Evolutionary conservation across 1,140 invertebrate species (phyloP).

Genomic region (Calephelis virginiensis): DNA sequence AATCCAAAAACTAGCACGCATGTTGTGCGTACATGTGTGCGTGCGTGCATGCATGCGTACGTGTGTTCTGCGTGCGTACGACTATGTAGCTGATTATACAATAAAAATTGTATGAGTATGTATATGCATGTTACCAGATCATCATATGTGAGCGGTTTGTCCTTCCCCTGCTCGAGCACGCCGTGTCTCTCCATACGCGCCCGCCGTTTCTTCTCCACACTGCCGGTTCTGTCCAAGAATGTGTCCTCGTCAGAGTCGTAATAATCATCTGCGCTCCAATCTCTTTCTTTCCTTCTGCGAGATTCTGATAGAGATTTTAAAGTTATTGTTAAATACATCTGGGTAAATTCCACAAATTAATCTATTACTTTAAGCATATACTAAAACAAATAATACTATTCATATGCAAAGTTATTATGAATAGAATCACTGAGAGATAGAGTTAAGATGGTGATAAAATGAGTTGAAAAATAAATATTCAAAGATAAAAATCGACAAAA

Average conservation of each 20-base stretch:
- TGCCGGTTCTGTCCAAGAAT: constrained; percentile 96
- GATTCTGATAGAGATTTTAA: constrained; percentile 58
- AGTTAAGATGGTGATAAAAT: too few species aligned
- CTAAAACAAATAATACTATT: too few species aligned
- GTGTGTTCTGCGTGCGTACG: too few species aligned
- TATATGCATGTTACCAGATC: constrained; percentile 81
- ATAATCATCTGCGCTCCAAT: constrained; percentile 94
- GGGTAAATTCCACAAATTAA: neutral
- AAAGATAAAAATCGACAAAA: too few species aligned
- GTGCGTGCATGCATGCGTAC: too few species aligned
- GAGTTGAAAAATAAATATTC: too few species aligned
- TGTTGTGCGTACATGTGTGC: too few species aligned
- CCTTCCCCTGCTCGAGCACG: constrained; percentile 60
- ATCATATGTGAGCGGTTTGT: constrained; percentile 84
- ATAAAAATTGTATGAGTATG: neutral
- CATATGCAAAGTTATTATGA: too few species aligned
- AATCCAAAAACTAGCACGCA: too few species aligned
- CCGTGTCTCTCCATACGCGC: constrained; percentile 86
- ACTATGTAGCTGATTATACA: too few species aligned
- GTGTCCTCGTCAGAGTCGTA: constrained; percentile 99
- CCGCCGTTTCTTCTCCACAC: constrained; percentile 92
- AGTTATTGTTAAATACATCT: neutral
- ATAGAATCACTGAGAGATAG: too few species aligned
- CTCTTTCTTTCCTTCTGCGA: constrained; percentile 84
- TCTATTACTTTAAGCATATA: too few species aligned